Evolutionary conservation across 2,888 invertebrate species (phyloP).

Genomic region (Syrphus vitripennis): DNA sequence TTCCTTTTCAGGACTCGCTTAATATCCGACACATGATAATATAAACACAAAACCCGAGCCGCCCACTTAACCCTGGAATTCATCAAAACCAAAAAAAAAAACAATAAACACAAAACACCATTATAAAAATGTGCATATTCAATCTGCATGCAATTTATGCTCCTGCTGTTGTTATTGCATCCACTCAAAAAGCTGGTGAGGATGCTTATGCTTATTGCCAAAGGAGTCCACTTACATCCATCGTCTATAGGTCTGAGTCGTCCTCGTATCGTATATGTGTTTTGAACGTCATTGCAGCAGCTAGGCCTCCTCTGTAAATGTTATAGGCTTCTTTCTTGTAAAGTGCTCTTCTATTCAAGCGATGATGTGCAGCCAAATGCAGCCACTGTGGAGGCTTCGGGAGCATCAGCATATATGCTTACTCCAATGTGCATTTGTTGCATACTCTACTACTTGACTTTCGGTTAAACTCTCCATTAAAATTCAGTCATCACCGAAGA

Average conservation of each 20-base stretch:
- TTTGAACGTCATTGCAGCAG: constrained; percentile 5
- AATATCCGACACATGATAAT: constrained; percentile 33
- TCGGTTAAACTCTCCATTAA: constrained; percentile 34
- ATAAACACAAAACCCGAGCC: constrained; percentile 17
- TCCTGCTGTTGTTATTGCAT: constrained; percentile 30
- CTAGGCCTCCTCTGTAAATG: not conserved
- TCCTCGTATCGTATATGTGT: not conserved
- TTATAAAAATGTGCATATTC: constrained; percentile 29
- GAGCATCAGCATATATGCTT: constrained; percentile 35
- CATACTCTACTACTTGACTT: constrained; percentile 54
- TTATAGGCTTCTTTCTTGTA: not conserved
- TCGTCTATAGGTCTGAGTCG: not conserved
- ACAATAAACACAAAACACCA: not conserved
- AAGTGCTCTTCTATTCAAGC: constrained; percentile 33
- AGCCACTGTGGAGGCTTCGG: constrained; percentile 28
- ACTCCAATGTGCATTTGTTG: constrained; percentile 64
- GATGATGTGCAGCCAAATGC: constrained; percentile 63
- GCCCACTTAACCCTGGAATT: constrained; percentile 54
- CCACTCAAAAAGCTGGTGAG: constrained; percentile 27
- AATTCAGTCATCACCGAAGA: constrained; percentile 14
- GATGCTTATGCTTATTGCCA: constrained; percentile 26
- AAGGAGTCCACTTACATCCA: constrained; percentile 38
- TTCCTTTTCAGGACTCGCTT: constrained; percentile 51
- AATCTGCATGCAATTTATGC: constrained; percentile 22
- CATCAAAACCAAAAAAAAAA: not conserved